Base-by-base conservation (phyloP, 35 echinoderm and acorn worm genomes). In the Stichopus chloronotus region DNA sequence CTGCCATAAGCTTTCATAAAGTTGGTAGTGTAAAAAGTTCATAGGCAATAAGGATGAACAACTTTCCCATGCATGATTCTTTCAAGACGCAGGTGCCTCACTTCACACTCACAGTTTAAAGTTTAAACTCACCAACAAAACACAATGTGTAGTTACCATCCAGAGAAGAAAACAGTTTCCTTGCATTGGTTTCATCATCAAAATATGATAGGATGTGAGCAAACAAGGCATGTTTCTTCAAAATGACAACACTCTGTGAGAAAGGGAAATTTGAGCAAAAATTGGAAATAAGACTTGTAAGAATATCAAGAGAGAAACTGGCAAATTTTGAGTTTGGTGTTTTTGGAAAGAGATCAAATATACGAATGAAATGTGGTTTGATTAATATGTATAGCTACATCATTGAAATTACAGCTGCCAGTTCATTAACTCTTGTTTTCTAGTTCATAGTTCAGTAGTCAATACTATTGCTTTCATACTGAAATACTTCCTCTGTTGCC, bases 71-170 rank as follows among this genome's bases (percentile, higher is more conserved):
- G 30, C 30, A 43, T 43, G 30, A 43, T 43, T 43, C 30, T 43
- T 43, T 43, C 30, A 0, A 43, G 30, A 43, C 30, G 3, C 30
- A 43, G 30, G 30, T 43, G 1, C 30, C 30, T 43, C 1, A 43
- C 30, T 43, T 43, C 30, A 43, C 30, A 43, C 30, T 43, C 30
- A 43, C 1, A 43, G 30, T 43, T 43, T 1, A 43, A 43, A 43
- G 30, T 43, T 43, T 43, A 7, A 88, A 88, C 92, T 98, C 92
- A 98, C 96, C 96, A 17, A 95, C 91, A 13, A 99, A 56, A 83
- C 97, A 99, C 16, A 99, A 79, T 83, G 97, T 91, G 84, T 96
- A 95, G 60, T 96, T 99, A 22, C 93, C 93, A 87, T 96, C 93
- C 59, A 99, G 83, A 8, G 92, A 88, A 52, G 94, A 95, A 11